Base-by-base conservation (phyloP, 35 echinoderm and acorn worm species). In the Ophiothrix spiculata region DNA sequence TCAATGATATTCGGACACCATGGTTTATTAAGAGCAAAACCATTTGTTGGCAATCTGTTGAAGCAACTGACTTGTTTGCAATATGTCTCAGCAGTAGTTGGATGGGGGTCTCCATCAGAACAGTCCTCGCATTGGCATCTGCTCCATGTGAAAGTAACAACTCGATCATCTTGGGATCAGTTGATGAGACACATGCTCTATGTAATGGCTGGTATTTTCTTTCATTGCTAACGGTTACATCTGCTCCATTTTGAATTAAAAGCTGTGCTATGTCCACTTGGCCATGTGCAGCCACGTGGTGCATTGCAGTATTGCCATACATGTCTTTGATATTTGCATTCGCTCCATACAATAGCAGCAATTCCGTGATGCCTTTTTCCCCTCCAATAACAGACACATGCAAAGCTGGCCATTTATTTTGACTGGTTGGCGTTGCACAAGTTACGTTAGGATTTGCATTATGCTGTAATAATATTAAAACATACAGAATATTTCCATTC, bases 251-350 rank as follows among this genome's bases (percentile, higher is more conserved):
- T n/a, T 84, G 79, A 0, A 99, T 74, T 12, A 99, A 78, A 23
- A 99, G 69, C 60, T 85, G 81, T 25, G 89, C 89, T 0, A 99
- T 94, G 6, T 81, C 80, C 4, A 91, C n/a, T 41, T 86, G 85
- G 0, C 96, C 92, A 40, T 93, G 96, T 0, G 92, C 88, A 19
- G 96, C 81, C 29, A 86, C 92, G 63, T 91, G 86, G 74, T 99
- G 96, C 28, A 99, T 73, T 8, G 96, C 89, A 10, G 92, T 89
- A 78, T 99, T 99, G 21, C 84, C 33, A 73, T 89, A 89, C 60
- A 80, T 79, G 56, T 99, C 96, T 28, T 83, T 46, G 25, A 82
- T 88, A 29, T 99, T 99, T 19, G 89, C 76, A 45, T 99, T 87
- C 1, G 96, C 96, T 14, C 92, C 92, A 80, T 91, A 85, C 39